A percentile compares a stretch with the other conserved stretches of the same genome.
phyloP scores from a whole-genome alignment of 2,888 invertebrate genomes.

The Cryptophagus acutangulus region DNA sequence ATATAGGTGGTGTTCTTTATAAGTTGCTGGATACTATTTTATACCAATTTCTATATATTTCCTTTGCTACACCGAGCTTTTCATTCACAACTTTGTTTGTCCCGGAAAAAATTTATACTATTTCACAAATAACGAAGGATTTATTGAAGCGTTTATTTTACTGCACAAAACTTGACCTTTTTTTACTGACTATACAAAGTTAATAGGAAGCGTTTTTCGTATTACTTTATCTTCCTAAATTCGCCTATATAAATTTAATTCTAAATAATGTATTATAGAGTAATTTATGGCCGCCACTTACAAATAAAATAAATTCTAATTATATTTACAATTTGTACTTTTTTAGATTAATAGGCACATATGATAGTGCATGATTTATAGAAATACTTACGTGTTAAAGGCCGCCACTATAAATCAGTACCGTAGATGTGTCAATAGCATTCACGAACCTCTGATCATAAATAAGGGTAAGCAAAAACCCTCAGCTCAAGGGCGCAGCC shows the following conservation, averaged over 20 bases:
- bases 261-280: too few species aligned
- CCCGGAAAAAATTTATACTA: constrained; percentile 1
- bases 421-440: constrained; percentile 44
- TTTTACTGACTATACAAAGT: too few species aligned
- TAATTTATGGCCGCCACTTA: too few species aligned
- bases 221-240: too few species aligned
- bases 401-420: constrained; percentile 33
- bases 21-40: too few species aligned
- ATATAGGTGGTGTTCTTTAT: constrained; percentile 19
- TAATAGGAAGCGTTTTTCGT: too few species aligned
- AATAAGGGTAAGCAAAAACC: constrained; percentile 35
- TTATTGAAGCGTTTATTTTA: constrained; percentile 4
- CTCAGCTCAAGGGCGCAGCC: constrained; percentile 16
- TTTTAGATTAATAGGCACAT: too few species aligned
- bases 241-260: too few species aligned
- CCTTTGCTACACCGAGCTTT: constrained; percentile 15
- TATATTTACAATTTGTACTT: too few species aligned
- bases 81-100: constrained; percentile 14
- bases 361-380: too few species aligned
- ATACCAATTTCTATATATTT: constrained; percentile 5
- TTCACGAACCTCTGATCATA: constrained; percentile 39
- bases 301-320: too few species aligned
- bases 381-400: too few species aligned
- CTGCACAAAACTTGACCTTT: constrained; percentile 6
- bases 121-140: constrained; percentile 7